Conservation (phyloP, 2,888 invertebrate species). For the Cephus spinipes region DNA sequence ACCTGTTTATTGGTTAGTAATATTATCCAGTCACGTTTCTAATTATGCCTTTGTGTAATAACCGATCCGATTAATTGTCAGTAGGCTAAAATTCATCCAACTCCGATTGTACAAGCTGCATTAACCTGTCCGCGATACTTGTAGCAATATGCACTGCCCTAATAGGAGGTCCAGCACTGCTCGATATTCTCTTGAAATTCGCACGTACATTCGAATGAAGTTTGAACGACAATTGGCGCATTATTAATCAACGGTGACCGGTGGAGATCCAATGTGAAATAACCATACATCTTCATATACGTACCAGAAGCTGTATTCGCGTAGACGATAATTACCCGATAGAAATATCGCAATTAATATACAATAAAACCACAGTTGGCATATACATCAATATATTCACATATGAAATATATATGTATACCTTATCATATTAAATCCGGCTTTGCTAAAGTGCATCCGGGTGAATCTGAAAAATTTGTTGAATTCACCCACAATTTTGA, state of each 20-base stretch:
- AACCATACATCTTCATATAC: not conserved
- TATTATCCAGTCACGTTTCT: not conserved
- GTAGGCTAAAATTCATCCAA: not conserved
- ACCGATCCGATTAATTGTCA: not conserved
- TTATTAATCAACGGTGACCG: not conserved
- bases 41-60: not conserved
- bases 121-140: not conserved
- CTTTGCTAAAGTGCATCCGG: not conserved
- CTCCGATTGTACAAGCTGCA: not conserved
- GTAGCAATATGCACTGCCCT: not conserved
- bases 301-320: not conserved
- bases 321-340: not conserved
- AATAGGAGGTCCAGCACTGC: not conserved
- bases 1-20: not conserved
- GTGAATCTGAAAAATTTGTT: not conserved
- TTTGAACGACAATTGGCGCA: not conserved
- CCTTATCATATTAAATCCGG: not conserved
- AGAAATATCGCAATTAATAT: not conserved
- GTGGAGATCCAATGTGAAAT: not conserved
- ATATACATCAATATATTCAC: not conserved
- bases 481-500: not conserved
- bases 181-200: not conserved
- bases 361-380: not conserved
- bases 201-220: not conserved
- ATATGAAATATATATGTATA: not conserved